These are phyloP conservation scores for Eupleurogrammus muticus DNA, from an alignment of 2,797 vertebrate genomes.

Conservation along the genomic window DNA sequence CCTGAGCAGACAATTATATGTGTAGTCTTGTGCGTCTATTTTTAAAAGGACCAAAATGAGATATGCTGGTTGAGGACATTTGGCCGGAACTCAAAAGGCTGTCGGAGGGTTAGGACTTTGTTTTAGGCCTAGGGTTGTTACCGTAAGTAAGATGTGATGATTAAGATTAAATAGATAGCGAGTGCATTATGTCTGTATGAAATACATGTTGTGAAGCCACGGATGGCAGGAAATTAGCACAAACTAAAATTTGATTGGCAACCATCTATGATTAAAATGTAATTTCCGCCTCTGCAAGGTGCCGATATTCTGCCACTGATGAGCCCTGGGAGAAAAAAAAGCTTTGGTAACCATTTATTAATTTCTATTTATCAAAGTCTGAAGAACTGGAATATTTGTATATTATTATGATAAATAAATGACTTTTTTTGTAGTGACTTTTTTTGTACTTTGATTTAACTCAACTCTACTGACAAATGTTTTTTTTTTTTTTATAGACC, in stretches of 20 bases:
- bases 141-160: no score
- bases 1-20: not conserved
- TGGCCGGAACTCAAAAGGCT: not conserved
- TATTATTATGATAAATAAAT: not conserved
- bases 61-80: not conserved
- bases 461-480: no score
- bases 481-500: no score
- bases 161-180: no score
- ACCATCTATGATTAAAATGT: slow-evolving; percentile 26
- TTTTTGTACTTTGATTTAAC: no score
- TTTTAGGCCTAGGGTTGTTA: not conserved
- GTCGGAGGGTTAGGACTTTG: not conserved
- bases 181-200: no score
- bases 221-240: slow-evolving; percentile 40
- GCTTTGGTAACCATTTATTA: not conserved
- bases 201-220: not conserved
- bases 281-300: slow-evolving; percentile 11
- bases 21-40: not conserved
- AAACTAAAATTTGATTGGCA: slow-evolving; percentile 40
- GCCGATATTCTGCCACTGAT: slow-evolving; percentile 14
- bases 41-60: not conserved
- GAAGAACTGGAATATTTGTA: not conserved
- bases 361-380: not conserved
- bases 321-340: slow-evolving; percentile 6
- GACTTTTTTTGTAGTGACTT: no score